Evolutionary conservation across 2,797 vertebrate species (phyloP), one percentile per base, ranked within the genome.

Genomic region (Acomys russatus): DNA sequence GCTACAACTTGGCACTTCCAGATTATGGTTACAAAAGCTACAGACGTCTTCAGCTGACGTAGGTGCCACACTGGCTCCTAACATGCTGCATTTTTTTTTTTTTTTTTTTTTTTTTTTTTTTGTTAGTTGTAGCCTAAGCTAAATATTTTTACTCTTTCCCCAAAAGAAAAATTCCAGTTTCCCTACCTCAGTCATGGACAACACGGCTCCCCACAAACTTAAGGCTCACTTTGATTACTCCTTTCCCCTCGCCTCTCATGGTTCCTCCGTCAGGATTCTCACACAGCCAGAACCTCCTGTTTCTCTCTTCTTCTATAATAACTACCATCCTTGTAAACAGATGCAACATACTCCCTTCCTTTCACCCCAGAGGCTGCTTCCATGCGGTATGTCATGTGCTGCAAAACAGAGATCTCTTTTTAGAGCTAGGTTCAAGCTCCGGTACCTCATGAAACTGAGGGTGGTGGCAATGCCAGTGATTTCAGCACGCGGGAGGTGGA

Each of bases 301-400:
- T 56, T 79, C 23, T 88, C 4, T 54, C 33, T 25, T 61, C 28
- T 22, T 61, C 76, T 25, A n/a, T 64, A 23, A 2, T 28, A 59
- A 11, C 49, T 51, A 3, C 59, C 30, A 33, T 59, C 28, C 56
- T 68, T 61, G 61, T 56, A 70, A 59, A 64, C 63, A 33, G 23
- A 9, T 70, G 38, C 4, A 11, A 2, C 28, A 18, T 3, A 6
- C 2, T 54, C 30, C 23, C 4, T 54, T n/a, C 9, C 83, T 59
- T 56, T 63, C 38, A n/a, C 2, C 84, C 35, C 22, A 30, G 33
- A 77, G 23, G 49, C 54, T 71, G 6, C 70, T 80, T 87, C 59
- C 38, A 1, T 9, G 4, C 1, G 8, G 8, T 1, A 49, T 49
- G 10, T 17, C 38, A 2, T 76, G 22, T n/a, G 1, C 22, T 22